A percentile compares a stretch with the other conserved stretches of the same genome.
phyloP scores from a whole-genome alignment of 2,797 vertebrate species.

The Rhinatrema bivittatum region DNA sequence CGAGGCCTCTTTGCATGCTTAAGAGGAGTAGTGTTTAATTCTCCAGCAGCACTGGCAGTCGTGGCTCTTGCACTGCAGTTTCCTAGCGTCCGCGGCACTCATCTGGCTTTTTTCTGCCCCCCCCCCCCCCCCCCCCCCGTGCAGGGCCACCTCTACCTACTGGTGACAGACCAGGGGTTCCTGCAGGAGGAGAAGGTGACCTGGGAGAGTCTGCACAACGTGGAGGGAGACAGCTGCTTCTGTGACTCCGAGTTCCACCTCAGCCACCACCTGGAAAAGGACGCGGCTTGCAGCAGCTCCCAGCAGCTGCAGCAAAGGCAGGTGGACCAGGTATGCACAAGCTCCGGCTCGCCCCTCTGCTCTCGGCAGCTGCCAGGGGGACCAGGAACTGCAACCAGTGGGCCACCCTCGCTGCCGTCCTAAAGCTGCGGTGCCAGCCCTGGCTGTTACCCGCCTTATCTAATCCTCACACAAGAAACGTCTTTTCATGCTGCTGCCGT shows the following conservation, averaged over 20 bases:
- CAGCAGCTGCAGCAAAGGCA: conserved; percentile 66
- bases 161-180: conserved; percentile 93
- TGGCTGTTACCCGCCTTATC: no score
- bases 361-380: neutral
- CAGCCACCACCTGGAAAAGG: conserved; percentile 62
- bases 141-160: conserved; percentile 84
- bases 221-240: conserved; percentile 91
- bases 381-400: neutral
- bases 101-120: no score
- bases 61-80: no score
- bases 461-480: no score
- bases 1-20: no score
- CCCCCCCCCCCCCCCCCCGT: rapidly evolving
- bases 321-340: conserved; percentile 71
- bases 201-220: conserved; percentile 89
- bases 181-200: conserved; percentile 78
- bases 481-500: no score
- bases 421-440: no score
- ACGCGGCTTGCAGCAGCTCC: neutral
- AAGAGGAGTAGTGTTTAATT: no score
- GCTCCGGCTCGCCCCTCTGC: no score
- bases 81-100: no score
- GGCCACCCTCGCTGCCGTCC: no score
- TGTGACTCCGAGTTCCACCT: conserved; percentile 81
- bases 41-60: no score